Conservation (phyloP, 2,113 vertebrate genomes). For the Cheirogaleus medius region DNA sequence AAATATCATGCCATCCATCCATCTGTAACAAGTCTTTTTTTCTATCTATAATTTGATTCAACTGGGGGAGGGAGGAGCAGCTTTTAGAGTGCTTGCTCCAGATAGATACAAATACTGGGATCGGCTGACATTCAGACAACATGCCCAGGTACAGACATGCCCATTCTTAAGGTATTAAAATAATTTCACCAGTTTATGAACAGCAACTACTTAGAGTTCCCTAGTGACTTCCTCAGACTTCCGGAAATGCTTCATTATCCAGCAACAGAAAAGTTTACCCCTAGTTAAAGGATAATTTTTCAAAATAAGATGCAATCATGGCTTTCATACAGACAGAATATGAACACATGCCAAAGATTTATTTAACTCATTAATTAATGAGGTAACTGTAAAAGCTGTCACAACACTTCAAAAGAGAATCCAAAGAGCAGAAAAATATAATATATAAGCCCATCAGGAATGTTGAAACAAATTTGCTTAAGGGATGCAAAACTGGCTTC, state of each 20-base stretch:
- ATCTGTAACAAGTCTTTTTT: background rate
- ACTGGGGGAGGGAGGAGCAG: rapidly evolving
- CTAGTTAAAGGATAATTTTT: background rate
- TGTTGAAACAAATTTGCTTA: background rate
- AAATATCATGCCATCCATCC: background rate
- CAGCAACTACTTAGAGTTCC: background rate
- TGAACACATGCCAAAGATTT: background rate
- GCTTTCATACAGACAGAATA: background rate
- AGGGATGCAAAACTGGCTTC: background rate
- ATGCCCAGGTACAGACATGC: background rate
- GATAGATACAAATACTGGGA: background rate
- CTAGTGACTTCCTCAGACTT: background rate
- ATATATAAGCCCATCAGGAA: background rate
- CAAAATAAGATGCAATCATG: background rate
- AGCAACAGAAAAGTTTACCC: background rate
- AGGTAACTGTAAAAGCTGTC: background rate
- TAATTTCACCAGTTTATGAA: background rate
- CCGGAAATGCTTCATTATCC: background rate
- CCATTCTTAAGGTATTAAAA: background rate
- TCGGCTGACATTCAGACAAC: background rate
- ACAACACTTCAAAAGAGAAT: background rate
- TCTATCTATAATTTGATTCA: background rate
- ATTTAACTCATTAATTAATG: background rate
- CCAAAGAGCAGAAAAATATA: background rate
- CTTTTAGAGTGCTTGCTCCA: background rate